phyloP scores from a whole-genome alignment of 2,113 vertebrate genomes.

The Thunnus thynnus region DNA sequence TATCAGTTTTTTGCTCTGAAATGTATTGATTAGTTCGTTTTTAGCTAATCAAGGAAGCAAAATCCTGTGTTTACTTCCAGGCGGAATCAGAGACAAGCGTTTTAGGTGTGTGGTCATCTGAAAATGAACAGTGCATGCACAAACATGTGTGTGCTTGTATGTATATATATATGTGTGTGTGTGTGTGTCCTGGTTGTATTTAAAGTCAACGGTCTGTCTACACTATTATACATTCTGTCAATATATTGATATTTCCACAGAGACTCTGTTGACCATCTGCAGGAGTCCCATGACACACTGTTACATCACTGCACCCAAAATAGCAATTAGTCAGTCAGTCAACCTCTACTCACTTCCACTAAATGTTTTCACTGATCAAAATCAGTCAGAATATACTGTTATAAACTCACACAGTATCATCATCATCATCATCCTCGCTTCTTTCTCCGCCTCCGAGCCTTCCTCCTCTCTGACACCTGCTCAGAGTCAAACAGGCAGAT shows the following conservation, averaged over 20 bases:
- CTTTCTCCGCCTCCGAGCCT: neutral
- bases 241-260: constrained; percentile 62
- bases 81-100: too few relatives aligned
- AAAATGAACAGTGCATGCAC: too few relatives aligned
- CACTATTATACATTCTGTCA: constrained; percentile 2
- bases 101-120: too few relatives aligned
- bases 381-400: too few relatives aligned
- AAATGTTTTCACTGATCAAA: neutral
- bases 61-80: too few relatives aligned
- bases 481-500: constrained; percentile 47
- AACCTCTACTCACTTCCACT: too few relatives aligned
- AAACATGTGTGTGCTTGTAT: neutral
- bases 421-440: neutral
- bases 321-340: too few relatives aligned
- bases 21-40: too few relatives aligned
- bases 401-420: neutral
- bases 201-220: neutral
- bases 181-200: neutral
- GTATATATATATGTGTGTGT: rapidly evolving
- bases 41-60: too few relatives aligned
- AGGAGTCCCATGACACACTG: constrained; percentile 6
- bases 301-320: neutral
- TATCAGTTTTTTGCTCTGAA: too few relatives aligned
- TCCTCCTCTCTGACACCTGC: constrained; percentile 31
- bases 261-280: constrained; percentile 36